Base-by-base conservation (phyloP, 2,797 vertebrate species). In the Rallus crepitans region DNA sequence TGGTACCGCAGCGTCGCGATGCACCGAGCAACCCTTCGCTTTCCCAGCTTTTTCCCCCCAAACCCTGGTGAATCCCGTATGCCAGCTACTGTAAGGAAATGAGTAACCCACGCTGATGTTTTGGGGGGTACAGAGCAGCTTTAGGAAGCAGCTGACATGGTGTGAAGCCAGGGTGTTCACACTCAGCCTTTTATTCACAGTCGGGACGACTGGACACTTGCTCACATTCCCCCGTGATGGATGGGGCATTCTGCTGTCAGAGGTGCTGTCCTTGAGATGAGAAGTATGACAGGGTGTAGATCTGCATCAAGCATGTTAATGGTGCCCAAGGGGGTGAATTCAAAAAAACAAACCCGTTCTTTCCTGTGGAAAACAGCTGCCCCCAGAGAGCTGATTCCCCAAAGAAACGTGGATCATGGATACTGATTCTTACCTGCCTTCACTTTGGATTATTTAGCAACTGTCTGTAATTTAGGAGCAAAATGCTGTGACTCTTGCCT, bases 201-300 rank as follows among this genome's bases (percentile, higher is more conserved):
- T 47, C 35, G 7, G 24, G 80, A 65, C 0, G 16, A 71, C 57
- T 35, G 91, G 92, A 35, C 69, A 24, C 66, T 91, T 42, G 85
- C 60, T 96, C 83, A 63, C 76, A 79, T 81, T 91, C 57, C 85
- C 84, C 5, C 11, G 69, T 86, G 96, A 91, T 20, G 33, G 87
- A 91, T 91, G 92, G 2, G 15, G 79, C 85, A 17, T 92, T 95
- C 83, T 86, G 76, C 94, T 89, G 76, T 87, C 6, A 3, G 82
- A 92, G 89, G 94, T 87, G 88, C 94, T 82, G 94, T 90, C 94
- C 95, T 93, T 95, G 94, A 87, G 86, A 70, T 70, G 89, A 94
- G 90, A 92, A 79, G 63, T 64, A 77, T n/a, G 52, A 84, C 69
- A 89, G 87, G 39, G 31, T 42, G 52, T 5, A 52, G 89, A 56